Base-by-base conservation (phyloP, 2,888 invertebrate genomes). In the Acleris cristana region DNA sequence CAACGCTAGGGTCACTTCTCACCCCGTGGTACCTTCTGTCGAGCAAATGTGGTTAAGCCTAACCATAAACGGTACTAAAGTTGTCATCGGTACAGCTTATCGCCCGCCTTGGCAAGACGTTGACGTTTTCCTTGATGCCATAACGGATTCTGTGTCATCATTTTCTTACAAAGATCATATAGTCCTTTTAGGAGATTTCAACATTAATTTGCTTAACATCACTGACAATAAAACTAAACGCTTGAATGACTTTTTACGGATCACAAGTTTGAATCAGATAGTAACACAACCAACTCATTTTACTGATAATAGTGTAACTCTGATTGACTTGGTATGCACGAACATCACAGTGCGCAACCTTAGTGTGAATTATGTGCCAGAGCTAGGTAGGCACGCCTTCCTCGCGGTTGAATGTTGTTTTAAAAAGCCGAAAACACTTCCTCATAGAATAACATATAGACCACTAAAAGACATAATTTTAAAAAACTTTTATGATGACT, bases 261-360 rank as follows among this genome's bases (percentile, higher is more conserved):
- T 10, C 3, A 14, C 8, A 14, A 44, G 44, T 16, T 16, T 44
- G 10, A 44, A 16, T 44, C 44, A 44, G 44, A 44, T 44, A 14
- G 44, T 44, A 16, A 44, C 10, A 6, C 14, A 44, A 23, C 70
- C 68, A 2, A 70, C 73, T 18, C 73, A 71, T 44, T 72, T 66
- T 53, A 64, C 65, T 14, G 34, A 21, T 1, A 26, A 69, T 16
- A 60, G 21, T 23, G 63, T 64, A 40, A 55, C 65, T 7, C 52
- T 72, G 16, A 62, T 71, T 51, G 71, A 72, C 62, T 12, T 71
- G n/a, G 60, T 72, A n/a, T 71, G 70, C 63, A 62, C 66, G 18
- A 52, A 70, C 40, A 54, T 53, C 49, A 45, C 60, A 3, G 64
- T 69, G 7, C 64, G 51, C 44, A 44, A 44, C 26, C 26, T 26